Conservation (phyloP, 2,113 vertebrate genomes). For the Phyllostomus hastatus region DNA sequence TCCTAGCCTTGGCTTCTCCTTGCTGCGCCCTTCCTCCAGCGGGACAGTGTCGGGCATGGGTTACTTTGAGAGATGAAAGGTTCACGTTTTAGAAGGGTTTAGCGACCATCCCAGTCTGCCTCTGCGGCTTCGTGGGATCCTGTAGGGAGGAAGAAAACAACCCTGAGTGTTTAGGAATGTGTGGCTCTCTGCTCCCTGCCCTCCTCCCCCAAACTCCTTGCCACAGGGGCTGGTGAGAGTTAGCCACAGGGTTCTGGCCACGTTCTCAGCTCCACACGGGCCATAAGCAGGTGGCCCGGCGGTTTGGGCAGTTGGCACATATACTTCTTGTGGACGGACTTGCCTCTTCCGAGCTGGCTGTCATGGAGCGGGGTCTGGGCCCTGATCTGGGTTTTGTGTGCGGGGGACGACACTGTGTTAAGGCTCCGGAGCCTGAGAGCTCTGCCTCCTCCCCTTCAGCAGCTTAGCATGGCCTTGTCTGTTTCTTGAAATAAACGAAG, state of each 20-base stretch:
- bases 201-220: not conserved
- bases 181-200: not conserved
- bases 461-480: not conserved
- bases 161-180: not conserved
- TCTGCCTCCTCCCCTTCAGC: too few species aligned
- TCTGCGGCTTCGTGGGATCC: not conserved
- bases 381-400: not conserved
- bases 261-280: not conserved
- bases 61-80: not conserved
- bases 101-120: not conserved
- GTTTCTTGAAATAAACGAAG: not conserved
- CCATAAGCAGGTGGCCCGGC: not conserved
- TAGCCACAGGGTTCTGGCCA: not conserved
- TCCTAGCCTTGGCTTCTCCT: not conserved
- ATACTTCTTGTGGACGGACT: not conserved
- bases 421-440: not conserved
- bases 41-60: not conserved
- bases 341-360: not conserved
- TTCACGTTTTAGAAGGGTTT: not conserved
- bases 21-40: not conserved
- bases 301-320: accelerated
- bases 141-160: not conserved
- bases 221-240: not conserved
- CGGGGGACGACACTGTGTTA: not conserved
- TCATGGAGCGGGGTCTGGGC: not conserved